Evolutionary conservation across 2,113 vertebrate species (phyloP), one percentile per base, ranked within the genome.

Genomic region (Vireo altiloquus): DNA sequence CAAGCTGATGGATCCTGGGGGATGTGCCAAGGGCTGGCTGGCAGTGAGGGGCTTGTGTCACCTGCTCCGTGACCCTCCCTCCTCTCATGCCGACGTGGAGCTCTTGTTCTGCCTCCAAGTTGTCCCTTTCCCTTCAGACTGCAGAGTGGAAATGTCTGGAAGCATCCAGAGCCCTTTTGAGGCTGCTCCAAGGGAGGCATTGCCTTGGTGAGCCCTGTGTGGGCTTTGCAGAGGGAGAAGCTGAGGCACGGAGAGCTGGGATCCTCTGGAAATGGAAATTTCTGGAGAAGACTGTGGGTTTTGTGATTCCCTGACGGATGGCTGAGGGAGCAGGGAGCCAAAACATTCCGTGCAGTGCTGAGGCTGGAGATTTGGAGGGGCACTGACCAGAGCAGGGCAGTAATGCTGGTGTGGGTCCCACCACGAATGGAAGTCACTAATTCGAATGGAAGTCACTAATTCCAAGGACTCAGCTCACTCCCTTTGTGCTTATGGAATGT

Each of bases 191-290:
- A 14, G 59, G 54, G 46, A 42, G 6, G 9, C 2, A 2, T 9
- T 15, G 4, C 2, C 0, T 66, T 42, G 31, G 4, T 20, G 47
- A 18, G n/a, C 66, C 49, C 37, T 1, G 0, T 2, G 14, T 30
- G 78, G 75, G 60, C 74, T 79, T 56, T 84, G 59, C 52, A 52
- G 71, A 44, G 81, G 40, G 61, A 53, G n/a, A 72, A 65, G 22
- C 60, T 63, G 87, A 70, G 90, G 66, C 70, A n/a, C 15, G 0
- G 82, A 21, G 20, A 64, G 65, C 53, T 72, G 60, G 42, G 50
- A 42, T 42, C 18, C 39, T 20, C 22, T 33, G 54, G 82, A 28
- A n/a, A 10, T 33, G 54, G 82, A 28, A n/a, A 10, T 23, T 21
- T 60, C 44, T 78, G 61, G 72, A 65, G 60, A 40, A 37, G 27